A percentile compares a stretch with the other conserved stretches of the same genome.
These are phyloP conservation scores for Dendrolimus punctatus DNA, from an alignment of 1,140 invertebrate species.

Conservation along the genomic window DNA sequence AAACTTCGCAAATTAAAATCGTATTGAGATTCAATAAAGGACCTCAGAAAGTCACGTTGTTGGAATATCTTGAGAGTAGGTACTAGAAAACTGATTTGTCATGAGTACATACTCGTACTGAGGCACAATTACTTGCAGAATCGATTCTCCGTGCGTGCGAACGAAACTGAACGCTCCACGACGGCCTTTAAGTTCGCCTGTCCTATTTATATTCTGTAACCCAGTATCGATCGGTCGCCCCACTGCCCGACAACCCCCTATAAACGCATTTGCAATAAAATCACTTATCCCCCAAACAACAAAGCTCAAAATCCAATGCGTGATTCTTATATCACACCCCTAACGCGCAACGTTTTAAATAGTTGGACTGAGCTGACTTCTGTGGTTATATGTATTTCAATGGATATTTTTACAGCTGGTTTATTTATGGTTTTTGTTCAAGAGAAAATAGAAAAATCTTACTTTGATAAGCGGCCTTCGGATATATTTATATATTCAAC, in stretches of 20 bases:
- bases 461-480: too few species aligned
- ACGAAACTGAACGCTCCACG: constrained; percentile 45
- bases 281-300: constrained; percentile 27
- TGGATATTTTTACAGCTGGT: constrained; percentile 1
- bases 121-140: constrained; percentile 13
- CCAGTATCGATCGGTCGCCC: constrained; percentile 60
- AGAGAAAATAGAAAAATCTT: too few species aligned
- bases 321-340: constrained; percentile 5
- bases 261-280: constrained; percentile 31
- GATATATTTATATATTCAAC: too few species aligned
- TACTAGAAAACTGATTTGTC: not conserved
- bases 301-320: constrained; percentile 39
- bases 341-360: constrained; percentile 28
- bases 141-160: constrained; percentile 38
- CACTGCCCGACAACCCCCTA: constrained; percentile 56
- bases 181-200: constrained; percentile 51
- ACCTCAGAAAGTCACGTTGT: not conserved
- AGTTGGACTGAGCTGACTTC: constrained; percentile 31
- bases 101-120: not conserved
- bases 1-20: too few species aligned
- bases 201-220: constrained; percentile 63
- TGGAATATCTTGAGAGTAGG: not conserved
- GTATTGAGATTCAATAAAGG: too few species aligned
- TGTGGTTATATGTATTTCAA: constrained; percentile 13
- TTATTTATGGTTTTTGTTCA: too few species aligned